Percentiles rank a stretch among this genome's conserved stretches.
Conservation (phyloP, 1,140 invertebrate species). For the Achatina immaculata region DNA sequence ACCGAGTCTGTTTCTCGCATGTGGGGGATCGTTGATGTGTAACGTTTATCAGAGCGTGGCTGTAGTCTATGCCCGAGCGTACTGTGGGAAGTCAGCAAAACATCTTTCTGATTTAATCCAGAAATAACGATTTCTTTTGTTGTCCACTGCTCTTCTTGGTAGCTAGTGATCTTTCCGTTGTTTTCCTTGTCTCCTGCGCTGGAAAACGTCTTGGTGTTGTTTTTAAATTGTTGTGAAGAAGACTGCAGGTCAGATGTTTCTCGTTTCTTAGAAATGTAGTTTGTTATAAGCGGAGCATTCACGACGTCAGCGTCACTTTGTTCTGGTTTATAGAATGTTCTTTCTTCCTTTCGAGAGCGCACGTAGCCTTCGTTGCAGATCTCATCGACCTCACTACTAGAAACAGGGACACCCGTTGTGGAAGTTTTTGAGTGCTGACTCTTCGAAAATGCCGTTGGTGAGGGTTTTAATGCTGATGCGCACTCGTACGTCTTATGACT, state of each 20-base stretch:
- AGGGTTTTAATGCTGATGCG: neutral
- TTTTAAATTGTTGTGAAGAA: neutral
- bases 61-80: neutral
- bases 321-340: neutral
- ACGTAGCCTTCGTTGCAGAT: neutral
- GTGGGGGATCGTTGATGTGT: neutral
- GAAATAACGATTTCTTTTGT: neutral
- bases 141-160: neutral
- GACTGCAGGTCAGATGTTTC: neutral
- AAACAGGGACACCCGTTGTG: neutral
- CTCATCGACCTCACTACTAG: neutral
- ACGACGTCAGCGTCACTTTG: neutral
- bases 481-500: neutral
- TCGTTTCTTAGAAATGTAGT: neutral
- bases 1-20: neutral
- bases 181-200: neutral
- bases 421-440: neutral
- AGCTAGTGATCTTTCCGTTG: neutral
- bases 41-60: neutral
- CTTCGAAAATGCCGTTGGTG: neutral
- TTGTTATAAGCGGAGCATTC: neutral
- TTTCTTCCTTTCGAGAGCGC: neutral
- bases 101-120: neutral
- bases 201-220: neutral
- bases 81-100: neutral